Evolutionary conservation across 2,113 vertebrate genomes (phyloP), one percentile per base, ranked within the genome.

Genomic region (Periophthalmus modestus): DNA sequence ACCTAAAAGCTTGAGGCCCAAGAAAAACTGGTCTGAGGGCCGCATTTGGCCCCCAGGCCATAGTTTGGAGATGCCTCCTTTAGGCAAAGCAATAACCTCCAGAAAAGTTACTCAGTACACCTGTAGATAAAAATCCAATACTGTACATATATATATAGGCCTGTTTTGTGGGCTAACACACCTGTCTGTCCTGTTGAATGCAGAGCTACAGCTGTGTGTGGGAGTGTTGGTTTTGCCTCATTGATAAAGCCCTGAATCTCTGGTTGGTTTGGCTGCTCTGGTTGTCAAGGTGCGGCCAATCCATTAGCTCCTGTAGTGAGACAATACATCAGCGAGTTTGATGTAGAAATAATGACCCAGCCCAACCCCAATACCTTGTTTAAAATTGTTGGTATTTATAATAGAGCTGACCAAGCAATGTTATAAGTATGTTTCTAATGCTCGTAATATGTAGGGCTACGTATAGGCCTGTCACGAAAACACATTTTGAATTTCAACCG

Each of bases 261-360:
- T 66, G 72, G 71, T 78, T 83, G n/a, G 73, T 71, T 85, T 77
- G 71, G 72, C 72, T 69, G n/a, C 50, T 55, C 55, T 39, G 76
- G 68, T 80, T 82, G 70, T 80, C 69, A 21, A 48, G 72, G 28
- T 24, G 57, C 62, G 65, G 74, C 62, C 66, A 65, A 36, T 21
- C 18, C 13, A 33, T 23, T 48, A 36, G 6, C 18, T 63, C 6
- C 14, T 36, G 10, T 19, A 34, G 16, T 39, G 15, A 65, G 34
- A 65, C 34, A 39, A 65, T 39, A 39, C 34, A 12, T 12, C 34
- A 12, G 62, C 18, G 4, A 34, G 34, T 43, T 43, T 13, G 7
- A 65, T 65, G 19, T 33, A 1, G 34, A 34, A 62, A 62, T 65
- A 65, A 39, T n/a, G 24, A 34, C 24, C 57, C 59, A 18, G 15